Base-by-base conservation (phyloP, 2,113 vertebrate genomes). In the Herpetotheres cachinnans region DNA sequence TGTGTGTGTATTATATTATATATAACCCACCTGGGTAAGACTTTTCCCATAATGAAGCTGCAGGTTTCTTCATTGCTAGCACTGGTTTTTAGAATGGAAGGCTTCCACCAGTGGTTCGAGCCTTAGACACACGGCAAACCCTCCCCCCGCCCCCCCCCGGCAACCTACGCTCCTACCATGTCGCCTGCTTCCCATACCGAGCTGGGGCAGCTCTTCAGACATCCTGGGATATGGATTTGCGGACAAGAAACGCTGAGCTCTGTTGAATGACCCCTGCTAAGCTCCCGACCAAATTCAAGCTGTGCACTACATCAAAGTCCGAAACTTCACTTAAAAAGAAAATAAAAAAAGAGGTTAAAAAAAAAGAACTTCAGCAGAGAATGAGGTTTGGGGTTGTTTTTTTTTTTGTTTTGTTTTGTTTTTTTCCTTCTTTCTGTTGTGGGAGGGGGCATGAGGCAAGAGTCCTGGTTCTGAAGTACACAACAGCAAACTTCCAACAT, bases 201-300 rank as follows among this genome's bases (percentile, higher is more conserved):
- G 92, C 79, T 69, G 70, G 96, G 95, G 94, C 86, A 93, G 92
- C 34, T 94, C 95, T 96, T 94, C 93, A 71, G 94, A 94, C 65
- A 94, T 91, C 91, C 73, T 36, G 97, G 97, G 96, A 91, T 85
- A 96, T 72, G 96, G 94, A 97, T 97, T 96, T 44, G 76, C 98
- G 97, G 97, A 97, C 95, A 89, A 97, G 97, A 94, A 98, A 98
- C 32, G 86, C 66, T 96, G 96, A 97, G 95, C 96, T 97, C 94
- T 95, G 90, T 9, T 94, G 93, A 96, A 95, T 94, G 95, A 97
- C 55, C 95, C 96, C 93, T 97, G 97, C 97, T 96, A 98, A 98
- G 98, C 99, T 99, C 99, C 99, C 97, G 96, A 98, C 98, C 98
- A 99, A 99, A 99, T 99, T 99, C 98, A 99, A 99, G 99, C 98